Evolutionary conservation across 2,888 invertebrate genomes (phyloP), one percentile per base, ranked within the genome.

Genomic region (Muscina levida): DNA sequence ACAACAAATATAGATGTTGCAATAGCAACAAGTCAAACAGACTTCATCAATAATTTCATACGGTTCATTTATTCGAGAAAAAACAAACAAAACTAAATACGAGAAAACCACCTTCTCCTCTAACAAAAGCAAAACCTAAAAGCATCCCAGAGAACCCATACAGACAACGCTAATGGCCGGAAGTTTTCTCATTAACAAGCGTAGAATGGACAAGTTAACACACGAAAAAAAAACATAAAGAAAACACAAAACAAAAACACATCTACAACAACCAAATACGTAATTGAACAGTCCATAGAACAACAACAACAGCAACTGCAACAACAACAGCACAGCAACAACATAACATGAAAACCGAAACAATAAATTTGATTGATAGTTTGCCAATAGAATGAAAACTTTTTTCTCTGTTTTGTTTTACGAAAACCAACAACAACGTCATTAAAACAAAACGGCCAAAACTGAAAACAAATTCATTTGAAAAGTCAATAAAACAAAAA

Each of bases 161-260:
- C 77, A 80, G 57, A 67, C 62, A 73, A 74, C 67, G 26, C 59
- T 81, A 81, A 81, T 81, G 74, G 74, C 81, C 81, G 81, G 81
- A 81, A 81, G 81, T 75, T 81, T 81, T 75, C 78, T 72, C 72
- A 68, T 65, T 74, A 77, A 62, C 62, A 62, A 42, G 42, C 39
- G 42, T 24, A 22, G 42, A 13, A 31, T 31, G 39, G 42, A 62
- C 62, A 62, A 42, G 62, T 62, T 62, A 62, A 62, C 62, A 62
- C 15, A 39, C 5, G 8, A 10, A 51, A 59, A 59, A 19, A 17
- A 37, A 59, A 31, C 57, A 57, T 1, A n/a, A n/a, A n/a, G n/a
- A 11, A 11, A 53, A 31, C 57, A 57, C 1, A 68, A 37, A 76
- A 53, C 51, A 19, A 37, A n/a, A 13, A 51, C 71, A 26, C 48